Percentiles rank a stretch among this genome's conserved stretches.
Conservation (phyloP, 1,140 invertebrate genomes). For the Centruroides vittatus region DNA sequence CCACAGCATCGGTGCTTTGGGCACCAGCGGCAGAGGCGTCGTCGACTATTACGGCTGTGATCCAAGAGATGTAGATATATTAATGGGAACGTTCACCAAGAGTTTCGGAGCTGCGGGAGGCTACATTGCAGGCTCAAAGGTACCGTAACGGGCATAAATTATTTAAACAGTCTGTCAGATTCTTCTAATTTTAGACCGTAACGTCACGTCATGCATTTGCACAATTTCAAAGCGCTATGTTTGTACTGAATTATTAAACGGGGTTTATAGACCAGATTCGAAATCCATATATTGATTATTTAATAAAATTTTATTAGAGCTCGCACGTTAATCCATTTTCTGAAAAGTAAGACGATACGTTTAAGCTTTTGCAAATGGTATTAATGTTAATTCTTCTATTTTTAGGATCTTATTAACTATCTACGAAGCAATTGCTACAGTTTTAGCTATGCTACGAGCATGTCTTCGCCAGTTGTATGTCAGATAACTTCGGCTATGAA, state of each 20-base stretch:
- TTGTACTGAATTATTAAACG: too few species aligned
- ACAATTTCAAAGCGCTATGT: too few species aligned
- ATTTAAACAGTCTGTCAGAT: too few species aligned
- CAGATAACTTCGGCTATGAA: constrained; percentile 81
- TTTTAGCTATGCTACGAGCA: constrained; percentile 67
- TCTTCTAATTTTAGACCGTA: too few species aligned
- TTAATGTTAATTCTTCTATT: too few species aligned
- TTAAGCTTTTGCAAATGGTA: too few species aligned
- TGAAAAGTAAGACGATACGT: too few species aligned
- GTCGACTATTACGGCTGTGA: constrained; percentile 69
- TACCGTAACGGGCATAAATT: neutral
- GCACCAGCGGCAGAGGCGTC: constrained; percentile 69
- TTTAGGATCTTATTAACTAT: constrained; percentile 57
- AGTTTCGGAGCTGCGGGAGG: constrained; percentile 93
- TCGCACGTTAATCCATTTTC: too few species aligned
- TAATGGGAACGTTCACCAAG: constrained; percentile 95
- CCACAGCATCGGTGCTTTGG: constrained; percentile 90
- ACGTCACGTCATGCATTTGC: too few species aligned
- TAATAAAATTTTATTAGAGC: too few species aligned
- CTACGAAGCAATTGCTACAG: constrained; percentile 70
- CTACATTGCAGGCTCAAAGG: constrained; percentile 51
- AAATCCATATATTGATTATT: too few species aligned
- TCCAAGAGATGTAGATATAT: constrained; percentile 79
- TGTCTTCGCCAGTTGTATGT: constrained; percentile 77
- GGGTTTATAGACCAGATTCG: too few species aligned